Percentiles rank a stretch among this genome's conserved stretches.
These are phyloP conservation scores for Belonocnema kinseyi DNA, from an alignment of 1,140 invertebrate genomes.

Conservation along the genomic window DNA sequence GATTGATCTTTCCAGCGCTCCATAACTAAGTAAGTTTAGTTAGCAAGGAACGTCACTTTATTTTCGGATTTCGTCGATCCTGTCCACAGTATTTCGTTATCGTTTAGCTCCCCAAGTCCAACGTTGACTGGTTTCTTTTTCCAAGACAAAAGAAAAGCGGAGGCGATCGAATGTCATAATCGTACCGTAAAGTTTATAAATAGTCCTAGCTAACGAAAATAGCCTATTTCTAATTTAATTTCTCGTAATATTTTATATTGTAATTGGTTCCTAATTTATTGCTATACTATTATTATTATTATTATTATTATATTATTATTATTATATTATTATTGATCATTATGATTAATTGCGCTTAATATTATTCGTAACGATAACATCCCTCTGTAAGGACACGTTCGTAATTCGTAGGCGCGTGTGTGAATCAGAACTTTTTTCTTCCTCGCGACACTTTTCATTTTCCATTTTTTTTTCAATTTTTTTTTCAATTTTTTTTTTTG, in stretches of 20 bases:
- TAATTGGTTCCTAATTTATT: conserved; percentile 76
- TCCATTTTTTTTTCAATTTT: background rate
- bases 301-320: conserved; percentile 51
- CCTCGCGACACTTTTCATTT: background rate
- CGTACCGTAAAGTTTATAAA: conserved; percentile 67
- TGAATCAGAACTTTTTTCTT: conserved; percentile 20
- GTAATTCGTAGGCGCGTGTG: conserved; percentile 32
- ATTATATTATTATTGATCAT: conserved; percentile 48
- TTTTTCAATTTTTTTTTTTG: background rate
- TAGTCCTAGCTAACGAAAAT: conserved; percentile 64
- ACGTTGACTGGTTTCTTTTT: conserved; percentile 37
- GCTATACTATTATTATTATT: conserved; percentile 58
- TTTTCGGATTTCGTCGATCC: background rate
- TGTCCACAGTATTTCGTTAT: conserved; percentile 13
- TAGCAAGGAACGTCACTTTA: conserved; percentile 6
- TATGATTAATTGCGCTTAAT: conserved; percentile 48
- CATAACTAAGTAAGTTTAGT: conserved; percentile 18
- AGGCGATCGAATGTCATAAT: conserved; percentile 39
- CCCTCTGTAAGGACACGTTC: conserved; percentile 52
- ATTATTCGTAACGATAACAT: conserved; percentile 50
- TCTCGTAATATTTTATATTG: conserved; percentile 66
- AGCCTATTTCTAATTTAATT: conserved; percentile 71
- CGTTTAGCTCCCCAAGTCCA: conserved; percentile 16
- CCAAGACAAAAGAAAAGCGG: background rate
- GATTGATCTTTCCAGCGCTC: conserved; percentile 44